Evolutionary conservation across 1,140 invertebrate species (phyloP).

Genomic region (Nebria ingens): DNA sequence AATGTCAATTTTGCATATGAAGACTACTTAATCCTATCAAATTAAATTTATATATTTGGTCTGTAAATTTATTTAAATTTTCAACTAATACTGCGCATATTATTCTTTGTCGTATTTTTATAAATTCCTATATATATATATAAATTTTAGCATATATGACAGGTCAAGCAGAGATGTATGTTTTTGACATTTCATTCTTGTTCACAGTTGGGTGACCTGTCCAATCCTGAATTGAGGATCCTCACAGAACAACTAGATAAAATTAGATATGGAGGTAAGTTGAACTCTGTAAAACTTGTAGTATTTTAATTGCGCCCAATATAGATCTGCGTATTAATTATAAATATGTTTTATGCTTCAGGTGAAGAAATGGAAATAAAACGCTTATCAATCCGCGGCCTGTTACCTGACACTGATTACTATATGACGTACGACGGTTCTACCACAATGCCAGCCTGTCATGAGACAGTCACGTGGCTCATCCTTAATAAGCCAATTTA

Average conservation of each 20-base stretch:
- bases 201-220: constrained; percentile 69
- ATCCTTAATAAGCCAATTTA: constrained; percentile 95
- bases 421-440: constrained; percentile 98
- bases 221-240: constrained; percentile 75
- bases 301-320: neutral
- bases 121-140: no score
- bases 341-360: constrained; percentile 29
- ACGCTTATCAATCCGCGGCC: constrained; percentile 67
- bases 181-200: constrained; percentile 19
- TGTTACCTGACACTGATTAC: constrained; percentile 84
- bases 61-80: no score
- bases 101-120: no score
- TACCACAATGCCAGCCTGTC: constrained; percentile 85
- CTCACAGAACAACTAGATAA: constrained; percentile 79
- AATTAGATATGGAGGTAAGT: constrained; percentile 75
- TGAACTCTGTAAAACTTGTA: neutral
- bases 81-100: no score
- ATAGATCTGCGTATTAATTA: neutral
- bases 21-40: no score
- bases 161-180: no score
- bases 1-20: no score
- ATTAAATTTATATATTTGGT: no score
- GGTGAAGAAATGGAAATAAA: constrained; percentile 73
- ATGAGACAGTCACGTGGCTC: constrained; percentile 91
- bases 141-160: no score